Base-by-base conservation (phyloP, 2,113 vertebrate genomes). In the Malurus cyaneus region DNA sequence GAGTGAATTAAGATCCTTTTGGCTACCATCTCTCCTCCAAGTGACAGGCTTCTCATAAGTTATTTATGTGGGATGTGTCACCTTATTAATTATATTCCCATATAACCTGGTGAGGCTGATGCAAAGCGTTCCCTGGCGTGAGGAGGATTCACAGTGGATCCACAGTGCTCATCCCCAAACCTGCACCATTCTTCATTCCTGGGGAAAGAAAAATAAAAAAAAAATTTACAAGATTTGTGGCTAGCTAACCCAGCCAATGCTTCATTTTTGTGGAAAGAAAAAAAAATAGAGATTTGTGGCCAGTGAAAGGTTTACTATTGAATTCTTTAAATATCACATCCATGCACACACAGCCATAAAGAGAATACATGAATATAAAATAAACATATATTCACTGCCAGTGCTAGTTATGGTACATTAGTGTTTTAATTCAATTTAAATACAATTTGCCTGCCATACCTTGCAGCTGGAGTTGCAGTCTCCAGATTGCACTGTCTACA, bases 51-150 rank as follows among this genome's bases (percentile, higher is more conserved):
- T 52, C 78, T 93, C 59, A 25, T 82, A 86, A 93, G 72, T 93
- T 94, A 95, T 95, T 96, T 80, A 90, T 62, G 54, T 62, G 71
- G 64, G 54, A 86, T 72, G 47, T 61, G 74, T 77, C 88, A 88
- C 90, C 47, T 82, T 79, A 70, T 89, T 93, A 90, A 95, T 90
- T 92, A 80, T 60, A 84, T 90, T 86, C 64, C 76, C 56, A 4
- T 70, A 73, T 47, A 88, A 66, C 32, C 56, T 88, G 72, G 59
- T 0, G 6, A 61, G 47, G 28, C 54, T 80, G 85, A 57, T 86
- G 62, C 62, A 92, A 32, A 89, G 23, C 3, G 14, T 77, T 88
- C 79, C 52, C 34, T 12, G 65, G 71, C 0, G 1, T 36, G 61
- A 56, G 44, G n/a, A 92, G 24, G 61, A 57, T 85, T 85, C 71